Evolutionary conservation across 2,888 invertebrate species (phyloP), one percentile per base, ranked within the genome.

Genomic region (Muschampia plurimacula): DNA sequence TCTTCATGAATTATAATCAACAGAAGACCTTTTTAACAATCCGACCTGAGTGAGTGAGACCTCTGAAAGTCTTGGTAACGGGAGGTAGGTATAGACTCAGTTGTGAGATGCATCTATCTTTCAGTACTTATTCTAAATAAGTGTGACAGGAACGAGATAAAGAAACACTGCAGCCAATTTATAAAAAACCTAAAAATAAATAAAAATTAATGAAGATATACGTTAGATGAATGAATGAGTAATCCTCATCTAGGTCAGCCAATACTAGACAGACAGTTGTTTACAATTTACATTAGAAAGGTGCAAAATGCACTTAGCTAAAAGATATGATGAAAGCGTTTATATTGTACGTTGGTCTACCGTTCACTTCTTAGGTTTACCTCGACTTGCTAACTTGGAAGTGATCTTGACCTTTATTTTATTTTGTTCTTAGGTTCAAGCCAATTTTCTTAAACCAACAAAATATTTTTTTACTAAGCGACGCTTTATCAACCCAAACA

Each of bases 371-470:
- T 74, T 10, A 63, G 60, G 4, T 63, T 76, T 74, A 71, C 66
- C 74, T 66, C 70, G 69, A 72, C 49, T 69, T 63, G 73, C 69
- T 62, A 69, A 67, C 22, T 70, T 55, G 41, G 67, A 65, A 67
- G 59, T 74, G 72, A 66, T 70, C 72, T 69, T 75, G 74, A 59
- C 73, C 28, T 69, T 63, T 44, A 22, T 55, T 63, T 15, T 9
- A 4, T 62, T 41, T 10, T 62, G 15, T 62, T 62, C 62, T 41
- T 10, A 41, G 36, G 7, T 7, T 36, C 15, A 62, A 15, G n/a
- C 4, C 6, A 39, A 39, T 39, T 15, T 10, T 32, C 15, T 10
- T 41, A 15, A 64, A 36, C 28, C 13, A 4, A 52, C 8, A 15
- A 52, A 2, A 10, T 52, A 2, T 1, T 15, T 15, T 15, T 52